A percentile compares a stretch with the other conserved stretches of the same genome.
phyloP scores from a whole-genome alignment of 2,888 invertebrate species.

The Palloptera scutellata region DNA sequence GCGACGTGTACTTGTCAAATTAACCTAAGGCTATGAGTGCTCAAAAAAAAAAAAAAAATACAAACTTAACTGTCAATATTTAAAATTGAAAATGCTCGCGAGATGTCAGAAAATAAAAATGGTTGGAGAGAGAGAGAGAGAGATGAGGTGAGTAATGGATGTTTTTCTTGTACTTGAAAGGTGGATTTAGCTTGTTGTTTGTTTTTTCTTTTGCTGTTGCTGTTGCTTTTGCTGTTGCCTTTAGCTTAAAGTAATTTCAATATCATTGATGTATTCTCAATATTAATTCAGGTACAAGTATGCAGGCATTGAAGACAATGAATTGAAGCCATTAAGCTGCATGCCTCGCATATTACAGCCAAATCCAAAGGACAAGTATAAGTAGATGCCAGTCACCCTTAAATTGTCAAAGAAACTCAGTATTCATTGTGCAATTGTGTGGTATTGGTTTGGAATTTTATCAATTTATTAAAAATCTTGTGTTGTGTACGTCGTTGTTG shows the following conservation, averaged over 20 bases:
- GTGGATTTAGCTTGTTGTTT: too few species aligned
- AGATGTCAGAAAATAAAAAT: too few species aligned
- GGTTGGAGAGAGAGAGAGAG: too few species aligned
- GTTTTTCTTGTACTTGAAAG: too few species aligned
- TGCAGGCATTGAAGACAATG: too few species aligned
- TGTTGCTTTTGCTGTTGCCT: constrained; percentile 18
- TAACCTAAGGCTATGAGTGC: too few species aligned
- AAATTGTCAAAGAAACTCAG: too few species aligned
- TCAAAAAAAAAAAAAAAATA: background rate
- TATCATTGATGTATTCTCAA: constrained; percentile 32
- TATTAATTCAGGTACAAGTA: constrained; percentile 7
- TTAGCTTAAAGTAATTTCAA: constrained; percentile 29
- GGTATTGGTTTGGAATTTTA: constrained; percentile 5
- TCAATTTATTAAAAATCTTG: constrained; percentile 32
- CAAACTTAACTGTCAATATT: constrained; percentile 32
- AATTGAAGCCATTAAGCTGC: constrained; percentile 31
- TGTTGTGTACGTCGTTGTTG: background rate
- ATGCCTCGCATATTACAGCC: constrained; percentile 32
- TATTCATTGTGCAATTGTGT: too few species aligned
- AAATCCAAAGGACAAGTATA: background rate
- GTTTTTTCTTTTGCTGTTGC: background rate
- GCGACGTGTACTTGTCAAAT: too few species aligned
- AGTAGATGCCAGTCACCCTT: too few species aligned
- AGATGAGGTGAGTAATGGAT: too few species aligned
- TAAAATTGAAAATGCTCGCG: constrained; percentile 1